Evolutionary conservation across 1,140 invertebrate genomes (phyloP).

Genomic region (Notospermus geniculatus): DNA sequence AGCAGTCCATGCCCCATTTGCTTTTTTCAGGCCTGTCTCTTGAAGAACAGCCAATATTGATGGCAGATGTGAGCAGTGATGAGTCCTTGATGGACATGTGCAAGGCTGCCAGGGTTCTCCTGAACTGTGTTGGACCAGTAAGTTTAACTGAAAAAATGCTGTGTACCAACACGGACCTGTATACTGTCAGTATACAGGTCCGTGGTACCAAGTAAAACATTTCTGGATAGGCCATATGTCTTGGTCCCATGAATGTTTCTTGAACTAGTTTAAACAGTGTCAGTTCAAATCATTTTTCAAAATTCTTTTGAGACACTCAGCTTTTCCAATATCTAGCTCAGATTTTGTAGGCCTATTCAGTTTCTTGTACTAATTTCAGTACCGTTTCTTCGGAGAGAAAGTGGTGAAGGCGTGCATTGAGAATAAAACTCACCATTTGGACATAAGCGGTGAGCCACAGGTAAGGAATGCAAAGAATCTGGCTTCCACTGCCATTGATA

Average conservation of each 20-base stretch:
- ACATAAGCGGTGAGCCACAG: constrained; percentile 88
- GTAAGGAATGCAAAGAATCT: constrained; percentile 32
- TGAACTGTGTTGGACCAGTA: constrained; percentile 84
- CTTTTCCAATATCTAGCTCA: not conserved
- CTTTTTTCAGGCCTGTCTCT: constrained; percentile 60
- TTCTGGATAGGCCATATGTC: no score
- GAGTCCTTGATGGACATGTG: constrained; percentile 75
- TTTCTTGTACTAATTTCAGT: constrained; percentile 53
- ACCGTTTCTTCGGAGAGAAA: constrained; percentile 83
- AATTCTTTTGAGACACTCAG: no score
- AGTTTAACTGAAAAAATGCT: constrained; percentile 21
- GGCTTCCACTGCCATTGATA: no score
- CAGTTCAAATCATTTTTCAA: no score
- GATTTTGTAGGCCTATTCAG: no score
- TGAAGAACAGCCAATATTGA: constrained; percentile 65
- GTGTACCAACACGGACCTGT: no score
- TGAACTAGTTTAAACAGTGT: no score
- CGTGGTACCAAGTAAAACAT: no score
- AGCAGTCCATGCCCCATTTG: no score
- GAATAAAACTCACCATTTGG: constrained; percentile 78
- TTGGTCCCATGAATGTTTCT: no score
- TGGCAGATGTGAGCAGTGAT: constrained; percentile 75
- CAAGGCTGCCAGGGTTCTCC: constrained; percentile 67
- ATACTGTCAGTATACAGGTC: no score
- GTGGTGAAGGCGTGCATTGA: constrained; percentile 88